Base-by-base conservation (phyloP, 2,888 invertebrate species). In the Harmothoe impar region DNA sequence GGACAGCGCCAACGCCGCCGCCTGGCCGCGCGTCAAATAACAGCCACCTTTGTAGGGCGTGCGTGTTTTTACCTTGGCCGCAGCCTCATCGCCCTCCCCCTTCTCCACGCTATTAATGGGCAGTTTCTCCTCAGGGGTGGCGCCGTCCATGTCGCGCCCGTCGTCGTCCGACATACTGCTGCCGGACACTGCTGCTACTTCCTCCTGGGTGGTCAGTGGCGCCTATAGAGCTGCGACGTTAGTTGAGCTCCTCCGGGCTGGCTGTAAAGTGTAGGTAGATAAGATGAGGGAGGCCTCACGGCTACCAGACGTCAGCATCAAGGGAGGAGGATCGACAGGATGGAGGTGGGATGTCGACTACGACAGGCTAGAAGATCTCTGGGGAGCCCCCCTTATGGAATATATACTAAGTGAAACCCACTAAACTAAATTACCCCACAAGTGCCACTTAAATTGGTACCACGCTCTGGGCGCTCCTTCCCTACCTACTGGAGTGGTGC, bases 21-120 rank as follows among this genome's bases (percentile, higher is more conserved):
- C 90, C 81, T 91, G 91, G 23, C 77, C 68, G 23, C 89, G 52
- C 56, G 89, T 90, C 25, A 91, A 15, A 35, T 31, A 88, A 85
- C 92, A 92, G 29, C 91, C 91, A 7, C 25, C 29, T 17, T 77
- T 81, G 15, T 43, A 31, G 23, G 92, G 92, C 23, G 54, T 25
- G 23, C 91, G 72, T 51, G 89, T 89, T 56, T 91, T 51, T 23
- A 91, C 91, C 85, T 89, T 85, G 35, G 54, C 84, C 31, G 29
- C 29, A 15, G 81, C 81, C 10, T 81, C 81, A 20, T 91, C 91
- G 15, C 33, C 23, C 20, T 81, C 86, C 35, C 62, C 85, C 12
- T 35, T 25, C 25, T 91, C 91, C 56, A 91, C 91, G 90, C 68
- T 91, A 90, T 92, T 92, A 84, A 92, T 91, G 29, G 91, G 92